These are phyloP conservation scores for Prunella strophiata DNA, from an alignment of 2,797 vertebrate genomes.

Conservation along the genomic window DNA sequence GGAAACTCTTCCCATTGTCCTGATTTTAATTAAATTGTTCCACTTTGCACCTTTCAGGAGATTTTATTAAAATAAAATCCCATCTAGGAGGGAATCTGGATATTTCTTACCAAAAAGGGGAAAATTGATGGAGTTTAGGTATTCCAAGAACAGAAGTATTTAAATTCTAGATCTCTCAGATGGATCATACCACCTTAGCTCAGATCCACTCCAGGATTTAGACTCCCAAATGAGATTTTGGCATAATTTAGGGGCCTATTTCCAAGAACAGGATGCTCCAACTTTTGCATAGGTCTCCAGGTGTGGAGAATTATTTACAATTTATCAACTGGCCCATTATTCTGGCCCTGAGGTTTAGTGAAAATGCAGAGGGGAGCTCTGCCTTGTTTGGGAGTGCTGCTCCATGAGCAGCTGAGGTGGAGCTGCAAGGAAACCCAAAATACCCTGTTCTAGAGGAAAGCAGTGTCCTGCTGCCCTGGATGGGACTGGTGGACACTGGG, in stretches of 20 bases:
- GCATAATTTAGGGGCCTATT: background rate
- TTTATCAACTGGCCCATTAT: background rate
- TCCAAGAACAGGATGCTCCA: background rate
- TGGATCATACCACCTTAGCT: background rate
- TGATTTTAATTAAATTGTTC: background rate
- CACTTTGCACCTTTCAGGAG: background rate
- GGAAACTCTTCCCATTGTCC: background rate
- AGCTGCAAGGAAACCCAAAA: background rate
- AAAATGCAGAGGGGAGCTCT: background rate
- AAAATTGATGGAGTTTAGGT: background rate
- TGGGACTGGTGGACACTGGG: no score
- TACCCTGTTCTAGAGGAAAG: background rate
- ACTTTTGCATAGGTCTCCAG: rapidly evolving
- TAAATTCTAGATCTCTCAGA: background rate
- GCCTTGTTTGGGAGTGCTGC: background rate
- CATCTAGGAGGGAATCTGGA: background rate
- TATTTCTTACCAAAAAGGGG: background rate
- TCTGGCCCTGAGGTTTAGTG: background rate
- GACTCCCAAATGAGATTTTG: background rate
- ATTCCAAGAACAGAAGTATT: background rate
- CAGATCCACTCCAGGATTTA: background rate
- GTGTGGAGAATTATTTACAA: background rate
- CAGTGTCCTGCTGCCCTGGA: background rate
- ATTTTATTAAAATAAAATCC: background rate
- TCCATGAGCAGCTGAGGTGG: background rate